These are phyloP conservation scores for Cephus spinipes DNA, from an alignment of 2,888 invertebrate species.

Conservation along the genomic window DNA sequence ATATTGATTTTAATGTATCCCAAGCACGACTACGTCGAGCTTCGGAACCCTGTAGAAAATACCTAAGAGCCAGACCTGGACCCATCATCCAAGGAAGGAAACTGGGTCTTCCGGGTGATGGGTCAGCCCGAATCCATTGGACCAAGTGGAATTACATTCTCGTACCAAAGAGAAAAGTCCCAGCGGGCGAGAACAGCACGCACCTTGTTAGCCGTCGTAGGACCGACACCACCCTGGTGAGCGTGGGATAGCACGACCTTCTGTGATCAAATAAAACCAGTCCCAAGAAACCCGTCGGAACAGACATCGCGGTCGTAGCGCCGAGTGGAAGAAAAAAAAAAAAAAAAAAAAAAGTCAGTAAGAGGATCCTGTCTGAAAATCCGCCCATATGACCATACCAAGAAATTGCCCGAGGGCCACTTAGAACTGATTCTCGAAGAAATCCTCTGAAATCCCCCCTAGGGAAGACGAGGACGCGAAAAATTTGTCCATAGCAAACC, in stretches of 20 bases:
- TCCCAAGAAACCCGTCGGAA: not conserved
- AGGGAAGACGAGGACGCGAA: not conserved
- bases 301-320: not conserved
- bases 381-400: not conserved
- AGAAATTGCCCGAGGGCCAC: not conserved
- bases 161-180: not conserved
- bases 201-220: constrained; percentile 16
- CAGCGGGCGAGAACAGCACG: constrained; percentile 13
- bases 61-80: not conserved
- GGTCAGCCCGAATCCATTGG: not conserved
- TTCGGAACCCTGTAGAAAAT: not conserved
- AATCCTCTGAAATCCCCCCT: not conserved
- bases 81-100: not conserved
- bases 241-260: constrained; percentile 44
- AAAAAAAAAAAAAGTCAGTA: not conserved
- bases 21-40: not conserved
- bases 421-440: not conserved
- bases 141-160: not conserved
- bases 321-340: not conserved
- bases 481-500: not conserved
- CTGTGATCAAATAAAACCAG: constrained; percentile 38
- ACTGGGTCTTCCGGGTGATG: not conserved
- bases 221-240: constrained; percentile 30
- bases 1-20: not conserved
- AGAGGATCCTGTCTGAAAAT: not conserved